Percentiles rank a stretch among this genome's conserved stretches.
Evolutionary conservation across 1,140 invertebrate species (phyloP).

Genomic region (Bombus balteatus): DNA sequence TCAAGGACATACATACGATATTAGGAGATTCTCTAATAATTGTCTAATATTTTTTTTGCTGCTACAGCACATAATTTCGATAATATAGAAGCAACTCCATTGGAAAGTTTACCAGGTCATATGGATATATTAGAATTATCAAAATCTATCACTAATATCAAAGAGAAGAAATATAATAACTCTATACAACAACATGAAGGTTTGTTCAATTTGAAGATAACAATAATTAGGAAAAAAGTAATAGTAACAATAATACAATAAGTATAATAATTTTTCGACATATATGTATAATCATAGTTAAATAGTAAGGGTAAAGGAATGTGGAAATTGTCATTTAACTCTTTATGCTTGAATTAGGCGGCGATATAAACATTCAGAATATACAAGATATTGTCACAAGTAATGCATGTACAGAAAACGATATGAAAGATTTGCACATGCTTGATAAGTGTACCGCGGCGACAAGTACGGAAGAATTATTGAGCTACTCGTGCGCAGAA

Average conservation of each 20-base stretch:
- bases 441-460: slow-evolving; percentile 72
- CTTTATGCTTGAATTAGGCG: background rate
- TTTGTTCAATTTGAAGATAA: background rate
- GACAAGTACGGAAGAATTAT: slow-evolving; percentile 78
- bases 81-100: slow-evolving; percentile 74
- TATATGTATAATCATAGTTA: background rate
- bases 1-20: too few relatives aligned
- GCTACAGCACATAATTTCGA: slow-evolving; percentile 51
- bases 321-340: background rate
- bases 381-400: background rate
- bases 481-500: slow-evolving; percentile 72
- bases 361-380: background rate
- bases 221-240: slow-evolving; percentile 9
- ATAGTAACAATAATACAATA: background rate
- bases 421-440: background rate
- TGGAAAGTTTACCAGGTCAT: slow-evolving; percentile 78
- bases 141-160: background rate
- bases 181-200: background rate
- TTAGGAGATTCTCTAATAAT: background rate
- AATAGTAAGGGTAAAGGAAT: background rate
- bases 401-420: background rate
- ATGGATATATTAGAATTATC: slow-evolving; percentile 27
- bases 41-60: background rate
- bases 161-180: slow-evolving; percentile 20
- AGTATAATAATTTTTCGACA: background rate